These are phyloP conservation scores for Peromyscus melanophrys DNA, from an alignment of 2,797 vertebrate genomes.

Conservation along the genomic window DNA sequence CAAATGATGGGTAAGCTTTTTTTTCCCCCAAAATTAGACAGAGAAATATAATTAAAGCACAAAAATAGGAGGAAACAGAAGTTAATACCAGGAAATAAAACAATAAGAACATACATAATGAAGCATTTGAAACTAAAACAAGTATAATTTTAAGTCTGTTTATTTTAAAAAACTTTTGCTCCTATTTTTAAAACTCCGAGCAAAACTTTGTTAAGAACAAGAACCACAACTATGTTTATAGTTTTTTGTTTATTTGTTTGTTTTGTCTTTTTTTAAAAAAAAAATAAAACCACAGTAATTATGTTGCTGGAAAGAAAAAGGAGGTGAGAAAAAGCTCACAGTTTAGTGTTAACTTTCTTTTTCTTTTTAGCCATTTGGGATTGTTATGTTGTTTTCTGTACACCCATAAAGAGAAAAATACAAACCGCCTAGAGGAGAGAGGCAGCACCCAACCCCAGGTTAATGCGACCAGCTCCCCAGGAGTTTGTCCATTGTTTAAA, in stretches of 20 bases:
- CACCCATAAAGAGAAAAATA: neutral
- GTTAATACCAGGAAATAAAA: constrained; percentile 5
- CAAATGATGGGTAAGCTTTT: neutral
- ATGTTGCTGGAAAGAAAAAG: neutral
- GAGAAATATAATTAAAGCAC: neutral
- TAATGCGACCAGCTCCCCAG: rapidly evolving
- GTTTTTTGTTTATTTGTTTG: neutral
- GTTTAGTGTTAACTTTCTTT: neutral
- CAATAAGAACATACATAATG: neutral
- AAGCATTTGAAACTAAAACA: neutral
- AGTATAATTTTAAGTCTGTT: neutral
- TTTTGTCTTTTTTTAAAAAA: neutral
- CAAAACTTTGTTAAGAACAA: neutral
- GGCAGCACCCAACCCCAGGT: neutral
- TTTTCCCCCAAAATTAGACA: neutral
- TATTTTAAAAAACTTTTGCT: neutral
- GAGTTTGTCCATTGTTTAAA: neutral
- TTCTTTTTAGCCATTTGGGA: neutral
- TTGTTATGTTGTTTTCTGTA: neutral
- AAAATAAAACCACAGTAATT: neutral
- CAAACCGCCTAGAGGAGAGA: neutral
- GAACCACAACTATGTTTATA: neutral
- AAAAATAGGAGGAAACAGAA: neutral
- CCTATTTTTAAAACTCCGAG: neutral
- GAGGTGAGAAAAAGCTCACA: neutral